Conservation (phyloP, 2,797 vertebrate species). For the Hemibagrus guttatus region DNA sequence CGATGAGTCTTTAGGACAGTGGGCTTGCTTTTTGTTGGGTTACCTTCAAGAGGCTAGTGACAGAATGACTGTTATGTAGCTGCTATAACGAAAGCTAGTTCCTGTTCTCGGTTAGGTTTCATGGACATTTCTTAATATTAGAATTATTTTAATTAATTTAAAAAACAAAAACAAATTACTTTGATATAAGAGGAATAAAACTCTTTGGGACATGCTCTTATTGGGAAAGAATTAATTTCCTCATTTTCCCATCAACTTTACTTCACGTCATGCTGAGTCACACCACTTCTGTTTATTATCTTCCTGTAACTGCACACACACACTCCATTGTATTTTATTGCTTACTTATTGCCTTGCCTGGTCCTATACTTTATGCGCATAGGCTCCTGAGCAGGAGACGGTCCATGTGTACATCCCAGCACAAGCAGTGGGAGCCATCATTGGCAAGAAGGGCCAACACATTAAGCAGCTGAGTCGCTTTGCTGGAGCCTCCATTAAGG, state of each 20-base stretch:
- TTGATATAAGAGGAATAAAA: neutral
- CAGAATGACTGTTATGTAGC: neutral
- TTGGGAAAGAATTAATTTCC: neutral
- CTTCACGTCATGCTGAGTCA: neutral
- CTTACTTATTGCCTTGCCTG: neutral
- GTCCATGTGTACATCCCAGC: conserved; percentile 95
- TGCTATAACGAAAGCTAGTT: neutral
- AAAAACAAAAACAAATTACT: neutral
- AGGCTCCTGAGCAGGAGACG: conserved; percentile 92
- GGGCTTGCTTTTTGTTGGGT: neutral
- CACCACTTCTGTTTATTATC: neutral
- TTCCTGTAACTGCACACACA: neutral
- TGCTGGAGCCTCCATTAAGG: conserved; percentile 96
- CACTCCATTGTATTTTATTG: conserved; percentile 16
- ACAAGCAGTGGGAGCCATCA: conserved; percentile 93
- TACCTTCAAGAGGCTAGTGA: neutral
- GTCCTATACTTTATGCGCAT: conserved; percentile 28
- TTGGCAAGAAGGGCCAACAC: conserved; percentile 95
- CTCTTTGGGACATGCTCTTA: neutral
- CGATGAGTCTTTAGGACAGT: neutral
- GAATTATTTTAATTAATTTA: neutral
- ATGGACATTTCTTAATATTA: neutral
- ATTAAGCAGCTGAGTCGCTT: conserved; percentile 96
- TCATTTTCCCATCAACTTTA: neutral
- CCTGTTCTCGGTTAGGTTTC: too few relatives aligned